phyloP scores from a whole-genome alignment of 2,888 invertebrate genomes.

The Lasioglossum marginatum region DNA sequence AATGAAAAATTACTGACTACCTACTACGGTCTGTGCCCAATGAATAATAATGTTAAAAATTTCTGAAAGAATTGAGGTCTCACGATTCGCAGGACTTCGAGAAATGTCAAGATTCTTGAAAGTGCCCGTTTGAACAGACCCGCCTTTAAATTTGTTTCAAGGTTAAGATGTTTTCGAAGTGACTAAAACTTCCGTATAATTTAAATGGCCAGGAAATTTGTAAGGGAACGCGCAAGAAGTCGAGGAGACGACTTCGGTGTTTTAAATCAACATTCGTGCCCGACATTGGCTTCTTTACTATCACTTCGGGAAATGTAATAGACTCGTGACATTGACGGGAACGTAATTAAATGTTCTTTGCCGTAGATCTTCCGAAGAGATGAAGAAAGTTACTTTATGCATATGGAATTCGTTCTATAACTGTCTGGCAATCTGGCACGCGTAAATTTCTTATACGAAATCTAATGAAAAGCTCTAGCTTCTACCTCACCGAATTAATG shows the following conservation, averaged over 20 bases:
- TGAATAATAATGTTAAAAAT: neutral
- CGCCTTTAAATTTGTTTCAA: neutral
- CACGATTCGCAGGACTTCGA: neutral
- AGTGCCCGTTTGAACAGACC: neutral
- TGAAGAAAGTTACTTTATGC: neutral
- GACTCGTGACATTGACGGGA: slow-evolving; percentile 1
- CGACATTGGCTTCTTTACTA: neutral
- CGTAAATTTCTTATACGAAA: neutral
- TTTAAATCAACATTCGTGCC: neutral
- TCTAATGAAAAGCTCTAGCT: neutral
- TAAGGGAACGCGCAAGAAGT: neutral
- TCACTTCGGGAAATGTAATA: slow-evolving; percentile 1
- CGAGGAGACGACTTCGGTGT: neutral
- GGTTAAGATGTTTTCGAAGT: neutral
- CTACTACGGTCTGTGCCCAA: neutral
- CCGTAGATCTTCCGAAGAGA: neutral
- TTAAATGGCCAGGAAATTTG: neutral
- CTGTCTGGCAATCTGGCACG: neutral
- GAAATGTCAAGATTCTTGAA: neutral
- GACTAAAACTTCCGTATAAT: neutral
- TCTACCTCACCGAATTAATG: neutral
- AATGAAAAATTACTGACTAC: neutral
- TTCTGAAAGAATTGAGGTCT: neutral
- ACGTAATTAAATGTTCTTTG: neutral
- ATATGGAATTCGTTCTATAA: neutral